These are phyloP conservation scores for Toxotes chatareus DNA, from an alignment of 2,113 vertebrate species.

Conservation along the genomic window DNA sequence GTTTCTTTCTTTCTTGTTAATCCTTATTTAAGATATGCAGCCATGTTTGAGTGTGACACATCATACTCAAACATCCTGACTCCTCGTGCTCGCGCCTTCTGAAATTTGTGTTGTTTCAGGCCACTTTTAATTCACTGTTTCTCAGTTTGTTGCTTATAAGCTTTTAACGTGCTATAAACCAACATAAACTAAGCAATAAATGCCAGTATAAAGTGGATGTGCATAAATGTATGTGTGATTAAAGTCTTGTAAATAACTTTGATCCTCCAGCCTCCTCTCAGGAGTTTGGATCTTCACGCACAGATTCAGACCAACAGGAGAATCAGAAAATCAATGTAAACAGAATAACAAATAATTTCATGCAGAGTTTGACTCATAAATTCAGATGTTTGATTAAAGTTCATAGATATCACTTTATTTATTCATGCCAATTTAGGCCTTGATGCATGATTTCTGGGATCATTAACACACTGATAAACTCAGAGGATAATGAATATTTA, in stretches of 20 bases:
- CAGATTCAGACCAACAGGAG: neutral
- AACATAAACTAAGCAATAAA: conserved; percentile 18
- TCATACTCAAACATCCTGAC: neutral
- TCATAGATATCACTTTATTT: conserved; percentile 21
- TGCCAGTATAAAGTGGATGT: neutral
- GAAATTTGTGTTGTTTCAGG: neutral
- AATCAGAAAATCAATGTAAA: conserved; percentile 6
- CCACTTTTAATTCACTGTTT: conserved; percentile 19
- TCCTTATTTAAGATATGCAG: neutral
- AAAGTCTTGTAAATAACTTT: conserved; percentile 9
- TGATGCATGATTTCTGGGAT: conserved; percentile 5
- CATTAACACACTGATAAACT: neutral
- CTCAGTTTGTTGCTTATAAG: neutral
- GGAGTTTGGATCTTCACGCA: neutral
- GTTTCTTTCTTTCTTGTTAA: neutral
- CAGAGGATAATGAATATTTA: neutral
- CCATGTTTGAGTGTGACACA: no score
- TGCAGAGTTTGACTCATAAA: neutral
- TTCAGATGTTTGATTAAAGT: conserved; percentile 23
- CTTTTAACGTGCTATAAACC: conserved; percentile 5
- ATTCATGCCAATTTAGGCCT: neutral
- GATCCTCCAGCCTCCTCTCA: conserved; percentile 6
- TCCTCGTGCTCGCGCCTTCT: neutral
- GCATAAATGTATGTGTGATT: conserved; percentile 18
- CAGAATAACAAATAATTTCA: conserved; percentile 29